These are phyloP conservation scores for Tridacna crocea DNA, from an alignment of 2,888 invertebrate genomes.

Conservation along the genomic window DNA sequence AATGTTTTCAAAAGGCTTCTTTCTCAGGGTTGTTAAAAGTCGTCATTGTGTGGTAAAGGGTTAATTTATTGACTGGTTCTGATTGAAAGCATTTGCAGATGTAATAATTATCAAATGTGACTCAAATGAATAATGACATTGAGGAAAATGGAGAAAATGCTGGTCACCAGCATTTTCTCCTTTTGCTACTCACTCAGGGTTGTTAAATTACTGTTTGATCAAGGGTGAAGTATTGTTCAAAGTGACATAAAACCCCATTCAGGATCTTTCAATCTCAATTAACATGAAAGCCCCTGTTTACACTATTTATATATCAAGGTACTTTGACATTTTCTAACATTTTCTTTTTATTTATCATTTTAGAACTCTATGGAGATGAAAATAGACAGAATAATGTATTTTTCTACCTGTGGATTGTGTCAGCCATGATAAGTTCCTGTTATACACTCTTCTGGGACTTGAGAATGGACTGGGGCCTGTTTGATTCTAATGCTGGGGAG, in stretches of 20 bases:
- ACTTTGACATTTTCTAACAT: too few species aligned
- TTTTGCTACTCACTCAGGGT: not conserved
- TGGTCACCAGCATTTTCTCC: not conserved
- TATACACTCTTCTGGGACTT: constrained; percentile 99
- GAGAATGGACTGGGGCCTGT: constrained; percentile 99
- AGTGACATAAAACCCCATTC: too few species aligned
- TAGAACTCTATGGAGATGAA: constrained; percentile 72
- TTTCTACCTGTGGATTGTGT: constrained; percentile 91
- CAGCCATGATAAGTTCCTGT: constrained; percentile 91
- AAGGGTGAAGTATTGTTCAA: too few species aligned
- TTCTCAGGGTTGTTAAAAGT: not conserved
- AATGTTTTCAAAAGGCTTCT: too few species aligned
- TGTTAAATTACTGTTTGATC: not conserved
- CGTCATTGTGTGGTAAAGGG: not conserved
- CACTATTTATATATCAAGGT: too few species aligned
- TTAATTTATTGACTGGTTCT: too few species aligned
- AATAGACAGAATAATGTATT: constrained; percentile 78
- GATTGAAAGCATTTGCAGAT: too few species aligned
- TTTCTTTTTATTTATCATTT: not conserved
- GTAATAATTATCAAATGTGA: too few species aligned
- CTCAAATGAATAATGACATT: not conserved
- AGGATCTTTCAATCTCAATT: too few species aligned
- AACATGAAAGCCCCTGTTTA: too few species aligned
- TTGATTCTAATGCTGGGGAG: constrained; percentile 93
- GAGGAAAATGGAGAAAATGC: not conserved